A percentile compares a stretch with the other conserved stretches of the same genome.
These are phyloP conservation scores for Leucophora obtusa DNA, from an alignment of 2,888 invertebrate genomes.

Conservation along the genomic window DNA sequence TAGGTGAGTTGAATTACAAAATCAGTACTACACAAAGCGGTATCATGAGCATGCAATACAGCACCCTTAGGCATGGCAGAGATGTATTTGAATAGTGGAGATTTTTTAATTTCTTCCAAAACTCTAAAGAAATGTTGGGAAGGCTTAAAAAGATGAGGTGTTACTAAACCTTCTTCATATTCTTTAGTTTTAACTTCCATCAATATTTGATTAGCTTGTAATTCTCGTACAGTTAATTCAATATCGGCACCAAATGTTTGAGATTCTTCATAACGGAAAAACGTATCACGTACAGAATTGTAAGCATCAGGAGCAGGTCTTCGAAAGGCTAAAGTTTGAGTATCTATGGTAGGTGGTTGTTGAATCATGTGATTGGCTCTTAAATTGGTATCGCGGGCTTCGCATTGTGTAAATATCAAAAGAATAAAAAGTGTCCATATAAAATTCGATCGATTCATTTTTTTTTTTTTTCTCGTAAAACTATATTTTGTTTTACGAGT, in stretches of 20 bases:
- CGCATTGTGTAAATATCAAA: neutral
- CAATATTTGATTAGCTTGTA: constrained; percentile 80
- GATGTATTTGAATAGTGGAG: constrained; percentile 84
- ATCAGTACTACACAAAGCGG: constrained; percentile 82
- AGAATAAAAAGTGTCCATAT: constrained; percentile 14
- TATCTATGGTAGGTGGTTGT: constrained; percentile 66
- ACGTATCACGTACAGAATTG: constrained; percentile 77
- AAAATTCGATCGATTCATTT: constrained; percentile 6
- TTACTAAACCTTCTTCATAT: constrained; percentile 80
- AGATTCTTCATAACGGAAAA: constrained; percentile 80
- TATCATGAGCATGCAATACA: constrained; percentile 85
- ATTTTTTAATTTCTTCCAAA: constrained; percentile 81
- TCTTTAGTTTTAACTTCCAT: constrained; percentile 82
- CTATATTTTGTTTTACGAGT: neutral
- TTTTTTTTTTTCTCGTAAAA: constrained; percentile 9
- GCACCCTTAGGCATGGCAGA: constrained; percentile 87
- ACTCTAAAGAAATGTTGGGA: constrained; percentile 84
- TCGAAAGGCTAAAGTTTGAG: constrained; percentile 14
- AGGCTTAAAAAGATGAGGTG: constrained; percentile 82
- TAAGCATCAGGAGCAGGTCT: constrained; percentile 70
- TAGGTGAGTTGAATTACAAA: constrained; percentile 84
- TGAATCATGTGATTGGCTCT: constrained; percentile 62
- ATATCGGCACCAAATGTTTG: constrained; percentile 80
- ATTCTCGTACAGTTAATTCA: constrained; percentile 79
- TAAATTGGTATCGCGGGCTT: neutral